These are phyloP conservation scores for Amphiprion ocellaris DNA, from an alignment of 2,113 vertebrate species.

Conservation along the genomic window DNA sequence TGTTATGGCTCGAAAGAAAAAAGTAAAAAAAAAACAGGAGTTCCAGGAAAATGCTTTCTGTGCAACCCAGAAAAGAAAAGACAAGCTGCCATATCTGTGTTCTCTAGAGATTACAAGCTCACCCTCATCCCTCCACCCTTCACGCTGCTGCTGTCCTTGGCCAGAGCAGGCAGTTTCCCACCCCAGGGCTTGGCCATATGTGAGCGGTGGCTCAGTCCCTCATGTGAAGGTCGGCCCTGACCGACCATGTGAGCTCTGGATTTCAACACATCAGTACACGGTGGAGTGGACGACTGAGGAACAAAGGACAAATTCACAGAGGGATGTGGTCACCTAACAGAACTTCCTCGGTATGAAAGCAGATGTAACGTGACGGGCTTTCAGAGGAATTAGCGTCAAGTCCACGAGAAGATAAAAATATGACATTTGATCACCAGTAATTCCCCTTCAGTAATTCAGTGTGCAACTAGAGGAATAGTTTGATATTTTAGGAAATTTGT, in stretches of 20 bases:
- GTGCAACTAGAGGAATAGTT: background rate
- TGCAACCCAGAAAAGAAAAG: background rate
- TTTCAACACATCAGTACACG: conserved; percentile 48
- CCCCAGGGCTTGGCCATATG: conserved; percentile 60
- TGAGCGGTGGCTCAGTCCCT: conserved; percentile 46
- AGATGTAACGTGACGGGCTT: background rate
- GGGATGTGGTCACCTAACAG: conserved; percentile 15
- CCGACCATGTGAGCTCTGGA: conserved; percentile 53
- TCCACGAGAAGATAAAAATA: background rate
- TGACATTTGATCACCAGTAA: background rate
- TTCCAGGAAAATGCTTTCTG: background rate
- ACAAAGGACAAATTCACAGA: conserved; percentile 51
- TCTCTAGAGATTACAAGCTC: conserved; percentile 17
- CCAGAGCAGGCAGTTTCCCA: conserved; percentile 41
- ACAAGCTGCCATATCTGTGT: background rate
- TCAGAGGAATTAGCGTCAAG: conserved; percentile 9
- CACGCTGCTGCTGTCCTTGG: conserved; percentile 46
- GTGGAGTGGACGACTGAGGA: conserved; percentile 28
- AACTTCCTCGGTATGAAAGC: conserved; percentile 7
- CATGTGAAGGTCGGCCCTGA: conserved; percentile 68
- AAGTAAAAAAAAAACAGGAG: background rate
- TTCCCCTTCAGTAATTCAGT: background rate
- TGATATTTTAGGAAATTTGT: background rate
- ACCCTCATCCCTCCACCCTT: conserved; percentile 20
- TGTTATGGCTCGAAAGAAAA: background rate